Base-by-base conservation (phyloP, 1,140 invertebrate species). In the Patella vulgata region DNA sequence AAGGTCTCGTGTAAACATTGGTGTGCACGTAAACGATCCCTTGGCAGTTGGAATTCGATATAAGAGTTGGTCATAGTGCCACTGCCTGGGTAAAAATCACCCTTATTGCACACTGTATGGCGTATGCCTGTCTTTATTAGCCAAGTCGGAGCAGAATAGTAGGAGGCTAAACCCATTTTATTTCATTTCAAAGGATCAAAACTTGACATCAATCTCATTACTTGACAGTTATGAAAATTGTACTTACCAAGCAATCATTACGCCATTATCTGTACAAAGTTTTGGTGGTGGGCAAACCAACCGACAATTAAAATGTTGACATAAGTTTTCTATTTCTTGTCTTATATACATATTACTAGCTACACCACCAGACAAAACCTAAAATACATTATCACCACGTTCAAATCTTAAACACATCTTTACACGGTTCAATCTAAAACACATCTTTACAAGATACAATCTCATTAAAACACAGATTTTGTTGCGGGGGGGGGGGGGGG, bases 261-360 rank as follows among this genome's bases (percentile, higher is more conserved):
- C 87, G 21, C 96, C 97, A 89, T 99, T 99, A 82, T 99, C 97
- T 3, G 93, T 96, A 78, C 97, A 99, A 0, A 97, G 87, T 75
- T 89, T 87, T n/a, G 91, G 88, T 17, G 93, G 92, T 21, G 96
- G 95, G 67, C 90, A 87, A 88, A 87, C 21, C 91, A 87, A 70
- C 86, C 85, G 72, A 66, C 90, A 94, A 27, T 85, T 86, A 68
- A 88, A 87, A 61, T 90, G 84, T 4, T 86, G 65, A 76, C 92
- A 92, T 46, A 97, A 72, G 59, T 89, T 67, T 81, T 73, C 86
- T 5, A 99, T 81, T 54, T 88, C 87, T 61, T 87, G 83, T 48
- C 88, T 88, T 19, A 99, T 90, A 76, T 90, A 93, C 81, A 91
- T 85, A 83, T 99, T 99, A 77, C 93, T 93, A 5, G 96, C 97